Evolutionary conservation across 2,888 invertebrate genomes (phyloP).

Genomic region (Candidula unifasciata): DNA sequence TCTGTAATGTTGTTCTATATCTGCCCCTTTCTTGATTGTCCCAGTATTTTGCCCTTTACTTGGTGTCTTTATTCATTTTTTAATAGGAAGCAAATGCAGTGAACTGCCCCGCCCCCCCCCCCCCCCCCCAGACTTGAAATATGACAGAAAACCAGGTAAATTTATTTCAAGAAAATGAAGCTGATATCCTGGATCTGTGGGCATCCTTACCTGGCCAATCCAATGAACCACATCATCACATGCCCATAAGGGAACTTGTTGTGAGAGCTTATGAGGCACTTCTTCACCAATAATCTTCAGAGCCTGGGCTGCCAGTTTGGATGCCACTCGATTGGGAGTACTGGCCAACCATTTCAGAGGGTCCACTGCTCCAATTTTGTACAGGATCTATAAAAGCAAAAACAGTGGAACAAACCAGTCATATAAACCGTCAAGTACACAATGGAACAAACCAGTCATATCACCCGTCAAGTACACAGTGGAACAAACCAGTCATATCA

Average conservation of each 20-base stretch:
- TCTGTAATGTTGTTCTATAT: no score
- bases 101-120: no score
- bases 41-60: no score
- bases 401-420: not conserved
- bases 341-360: constrained; percentile 96
- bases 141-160: no score
- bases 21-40: no score
- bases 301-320: constrained; percentile 88
- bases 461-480: no score
- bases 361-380: constrained; percentile 95
- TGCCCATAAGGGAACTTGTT: constrained; percentile 98
- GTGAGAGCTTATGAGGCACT: constrained; percentile 97
- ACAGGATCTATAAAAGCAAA: constrained; percentile 83
- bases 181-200: not conserved
- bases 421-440: not conserved
- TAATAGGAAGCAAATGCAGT: no score
- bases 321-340: constrained; percentile 97
- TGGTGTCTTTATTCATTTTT: no score
- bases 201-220: constrained; percentile 87
- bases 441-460: no score
- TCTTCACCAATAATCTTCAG: constrained; percentile 91
- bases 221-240: constrained; percentile 97
- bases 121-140: no score
- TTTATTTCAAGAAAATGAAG: no score
- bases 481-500: no score